Percentiles rank a stretch among this genome's conserved stretches.
Evolutionary conservation across 2,797 vertebrate species (phyloP).

Genomic region (Cetoscarus ocellatus): DNA sequence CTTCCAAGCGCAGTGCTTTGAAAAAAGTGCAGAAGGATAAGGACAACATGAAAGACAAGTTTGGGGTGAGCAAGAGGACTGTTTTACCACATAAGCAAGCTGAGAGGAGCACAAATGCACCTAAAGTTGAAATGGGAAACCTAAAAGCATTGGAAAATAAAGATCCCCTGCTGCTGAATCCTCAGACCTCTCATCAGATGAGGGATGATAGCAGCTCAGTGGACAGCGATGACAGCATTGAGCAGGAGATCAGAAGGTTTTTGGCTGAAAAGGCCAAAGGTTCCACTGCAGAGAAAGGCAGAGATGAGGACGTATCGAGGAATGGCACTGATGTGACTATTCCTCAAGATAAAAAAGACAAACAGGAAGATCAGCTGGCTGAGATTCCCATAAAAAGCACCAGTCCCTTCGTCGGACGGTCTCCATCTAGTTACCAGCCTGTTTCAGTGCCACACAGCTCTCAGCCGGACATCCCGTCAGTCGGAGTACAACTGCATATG

Average conservation of each 20-base stretch:
- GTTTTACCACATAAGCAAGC: slow-evolving; percentile 37
- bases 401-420: slow-evolving; percentile 27
- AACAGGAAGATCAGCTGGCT: slow-evolving; percentile 75
- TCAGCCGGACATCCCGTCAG: slow-evolving; percentile 9
- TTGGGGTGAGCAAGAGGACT: slow-evolving; percentile 49
- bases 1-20: slow-evolving; percentile 65
- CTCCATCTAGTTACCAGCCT: slow-evolving; percentile 5
- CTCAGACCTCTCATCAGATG: slow-evolving; percentile 20
- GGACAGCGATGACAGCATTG: slow-evolving; percentile 97
- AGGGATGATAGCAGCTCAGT: slow-evolving; percentile 91
- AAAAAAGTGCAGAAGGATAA: slow-evolving; percentile 65
- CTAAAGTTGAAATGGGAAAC: slow-evolving; percentile 37
- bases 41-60: slow-evolving; percentile 44
- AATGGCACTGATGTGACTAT: slow-evolving; percentile 34
- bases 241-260: slow-evolving; percentile 94
- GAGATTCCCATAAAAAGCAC: slow-evolving; percentile 63
- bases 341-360: slow-evolving; percentile 47
- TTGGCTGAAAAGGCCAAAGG: slow-evolving; percentile 94
- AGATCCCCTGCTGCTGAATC: slow-evolving; percentile 20
- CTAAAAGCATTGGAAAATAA: slow-evolving; percentile 34
- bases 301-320: slow-evolving; percentile 38
- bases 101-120: slow-evolving; percentile 40
- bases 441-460: slow-evolving; percentile 15
- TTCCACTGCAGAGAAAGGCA: slow-evolving; percentile 64
- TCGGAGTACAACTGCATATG: slow-evolving; percentile 25